Evolutionary conservation across 2,113 vertebrate species (phyloP), one percentile per base, ranked within the genome.

Genomic region (Dasyurus viverrinus): DNA sequence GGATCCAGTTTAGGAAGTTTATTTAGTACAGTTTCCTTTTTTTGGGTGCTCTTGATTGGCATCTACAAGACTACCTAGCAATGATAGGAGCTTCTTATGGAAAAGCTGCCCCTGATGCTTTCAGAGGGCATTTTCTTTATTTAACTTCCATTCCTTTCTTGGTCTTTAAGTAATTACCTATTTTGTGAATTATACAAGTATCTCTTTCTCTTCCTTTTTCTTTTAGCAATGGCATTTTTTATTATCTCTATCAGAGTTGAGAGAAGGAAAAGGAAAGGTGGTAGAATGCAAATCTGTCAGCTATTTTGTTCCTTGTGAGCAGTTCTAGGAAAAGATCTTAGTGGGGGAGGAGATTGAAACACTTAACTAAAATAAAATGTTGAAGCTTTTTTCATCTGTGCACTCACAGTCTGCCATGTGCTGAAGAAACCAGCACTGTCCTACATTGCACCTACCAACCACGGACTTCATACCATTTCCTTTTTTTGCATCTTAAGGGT

Each of bases 401-500:
- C 92, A 54, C 89, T 94, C 14, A 68, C 14, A 26, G 8, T 84
- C 91, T 93, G 46, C 42, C 84, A 2, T 93, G 24, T 96, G 90
- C 42, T 96, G 23, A 50, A 94, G 93, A 93, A 94, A 52, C 68
- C 11, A 55, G 25, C 42, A 92, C 24, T 84, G 36, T 89, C 36
- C 42, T 93, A 42, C n/a, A 42, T 89, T 27, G 36, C 60, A 89
- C 60, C 76, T 24, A 89, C 8, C 48, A 89, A 47, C 55, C 25
- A 26, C 42, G 52, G 55, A 90, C 52, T 36, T 93, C 89, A 84
- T 30, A 68, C 89, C 93, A 50, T n/a, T 90, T 92, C 50, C 91
- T 93, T 26, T 50, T 94, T 94, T 92, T 53, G 68, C 93, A 60
- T 95, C 48, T 36, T 92, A 7, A 68, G 93, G 91, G 94, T 93